phyloP scores from a whole-genome alignment of 2,797 vertebrate genomes.

The Otus scops region DNA sequence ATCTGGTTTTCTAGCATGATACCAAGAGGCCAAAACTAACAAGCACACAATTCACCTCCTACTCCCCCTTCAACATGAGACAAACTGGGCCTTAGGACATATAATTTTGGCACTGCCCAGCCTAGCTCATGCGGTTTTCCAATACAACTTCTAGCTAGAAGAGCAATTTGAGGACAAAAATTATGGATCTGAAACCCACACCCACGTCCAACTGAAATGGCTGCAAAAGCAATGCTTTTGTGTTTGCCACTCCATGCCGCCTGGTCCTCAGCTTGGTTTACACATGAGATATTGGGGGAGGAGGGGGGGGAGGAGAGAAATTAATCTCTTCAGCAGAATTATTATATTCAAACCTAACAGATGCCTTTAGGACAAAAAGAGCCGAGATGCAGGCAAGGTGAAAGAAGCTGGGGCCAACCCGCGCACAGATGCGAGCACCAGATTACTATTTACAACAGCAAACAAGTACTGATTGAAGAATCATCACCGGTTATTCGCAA shows the following conservation, averaged over 20 bases:
- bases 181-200: neutral
- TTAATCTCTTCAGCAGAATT: constrained; percentile 23
- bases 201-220: neutral
- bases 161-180: neutral
- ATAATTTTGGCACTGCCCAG: neutral
- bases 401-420: neutral
- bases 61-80: neutral
- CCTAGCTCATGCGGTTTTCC: constrained; percentile 1
- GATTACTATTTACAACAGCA: neutral
- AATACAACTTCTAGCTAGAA: neutral
- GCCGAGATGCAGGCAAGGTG: neutral
- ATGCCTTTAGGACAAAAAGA: constrained; percentile 33
- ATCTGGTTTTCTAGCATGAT: neutral
- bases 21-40: neutral
- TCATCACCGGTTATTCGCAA: neutral
- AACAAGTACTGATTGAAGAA: constrained; percentile 15
- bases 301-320: neutral
- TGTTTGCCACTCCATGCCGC: neutral
- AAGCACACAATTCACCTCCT: neutral
- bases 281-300: neutral
- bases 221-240: neutral
- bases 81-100: neutral
- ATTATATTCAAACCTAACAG: constrained; percentile 15
- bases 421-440: neutral
- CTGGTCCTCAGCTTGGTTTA: neutral